phyloP scores from a whole-genome alignment of 2,888 invertebrate genomes.

The Orgyia antiqua region DNA sequence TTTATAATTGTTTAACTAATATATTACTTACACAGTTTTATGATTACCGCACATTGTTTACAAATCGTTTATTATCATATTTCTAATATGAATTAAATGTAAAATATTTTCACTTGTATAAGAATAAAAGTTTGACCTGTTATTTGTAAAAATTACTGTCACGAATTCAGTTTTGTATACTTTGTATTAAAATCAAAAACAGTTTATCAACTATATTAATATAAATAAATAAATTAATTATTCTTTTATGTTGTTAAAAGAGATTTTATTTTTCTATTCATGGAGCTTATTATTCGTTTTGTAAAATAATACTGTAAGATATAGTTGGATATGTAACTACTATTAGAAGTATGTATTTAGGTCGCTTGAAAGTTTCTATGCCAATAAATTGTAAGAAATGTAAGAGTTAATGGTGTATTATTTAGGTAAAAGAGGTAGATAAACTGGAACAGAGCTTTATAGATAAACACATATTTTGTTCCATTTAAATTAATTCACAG shows the following conservation, averaged over 20 bases:
- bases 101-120: neutral
- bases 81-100: constrained; percentile 1
- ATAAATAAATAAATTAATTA: constrained; percentile 53
- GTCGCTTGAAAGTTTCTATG: constrained; percentile 66
- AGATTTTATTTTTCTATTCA: constrained; percentile 64
- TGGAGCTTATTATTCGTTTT: constrained; percentile 50
- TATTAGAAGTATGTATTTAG: constrained; percentile 44
- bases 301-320: constrained; percentile 62
- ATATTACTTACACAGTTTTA: constrained; percentile 10
- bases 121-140: neutral
- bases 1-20: no score
- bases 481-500: constrained; percentile 30
- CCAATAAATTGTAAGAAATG: constrained; percentile 56
- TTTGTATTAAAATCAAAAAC: constrained; percentile 28
- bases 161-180: constrained; percentile 9
- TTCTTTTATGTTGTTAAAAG: constrained; percentile 54
- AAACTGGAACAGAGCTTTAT: constrained; percentile 7
- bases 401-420: constrained; percentile 41
- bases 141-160: constrained; percentile 15
- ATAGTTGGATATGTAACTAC: constrained; percentile 59
- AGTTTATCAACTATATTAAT: constrained; percentile 27
- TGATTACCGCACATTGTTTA: constrained; percentile 11
- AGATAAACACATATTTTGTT: constrained; percentile 1
- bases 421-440: constrained; percentile 27
- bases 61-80: neutral